Base-by-base conservation (phyloP, 2,113 vertebrate species). In the Dasyprocta punctata region DNA sequence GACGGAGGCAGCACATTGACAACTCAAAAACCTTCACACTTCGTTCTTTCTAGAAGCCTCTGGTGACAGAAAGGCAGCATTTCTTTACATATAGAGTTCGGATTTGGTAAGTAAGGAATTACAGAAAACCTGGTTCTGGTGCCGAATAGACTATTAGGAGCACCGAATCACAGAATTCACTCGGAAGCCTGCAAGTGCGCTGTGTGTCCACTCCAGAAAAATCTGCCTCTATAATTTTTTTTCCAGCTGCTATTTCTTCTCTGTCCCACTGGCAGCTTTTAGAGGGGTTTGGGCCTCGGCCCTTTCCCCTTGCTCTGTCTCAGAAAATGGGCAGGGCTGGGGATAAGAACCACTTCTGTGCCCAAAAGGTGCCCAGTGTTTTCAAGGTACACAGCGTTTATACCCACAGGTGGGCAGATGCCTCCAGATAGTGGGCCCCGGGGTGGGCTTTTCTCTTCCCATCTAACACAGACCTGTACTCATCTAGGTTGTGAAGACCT, bases 11-110 rank as follows among this genome's bases (percentile, higher is more conserved):
- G 1, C 2, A 3, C 61, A 47, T 6, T 24, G 28, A 49, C 26
- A 30, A 49, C 44, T 49, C 5, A 0, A 30, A 78, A 30, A 17
- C 75, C 44, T 0, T 16, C 75, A 63, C 60, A 7, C 30, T 75
- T 78, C 71, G 90, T 58, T 41, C 36, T 92, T 83, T 30, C 47
- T 63, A 4, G 19, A 90, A 96, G 58, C 22, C 71, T 81, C 78
- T 75, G 54, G 44, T 49, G 84, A 84, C 44, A 85, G 47, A 30
- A 71, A 80, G 36, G 28, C 17, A 17, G 3, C 20, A 0, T 38
- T 58, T 69, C 13, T 78, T 52, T 82, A 22, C 10, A 26, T 5
- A n/a, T 36, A 47, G n/a, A 47, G 83, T 63, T 94, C 75, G 67
- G 36, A 38, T 87, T 44, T 88, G 16, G 20, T 38, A 65, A 47